phyloP scores from a whole-genome alignment of 2,113 vertebrate genomes.

The Hippotragus niger region DNA sequence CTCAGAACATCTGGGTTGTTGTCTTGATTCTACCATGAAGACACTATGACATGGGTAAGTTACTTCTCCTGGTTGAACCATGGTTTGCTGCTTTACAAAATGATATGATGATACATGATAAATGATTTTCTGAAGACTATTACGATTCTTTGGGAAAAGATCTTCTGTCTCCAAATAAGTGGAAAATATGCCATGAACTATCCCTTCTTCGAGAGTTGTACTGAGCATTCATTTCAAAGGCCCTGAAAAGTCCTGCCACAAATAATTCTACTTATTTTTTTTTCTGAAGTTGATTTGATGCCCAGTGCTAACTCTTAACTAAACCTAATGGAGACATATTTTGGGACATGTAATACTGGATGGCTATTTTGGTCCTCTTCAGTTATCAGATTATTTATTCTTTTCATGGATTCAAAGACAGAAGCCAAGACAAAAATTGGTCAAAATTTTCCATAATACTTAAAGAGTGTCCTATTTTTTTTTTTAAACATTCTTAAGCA shows the following conservation, averaged over 20 bases:
- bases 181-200: neutral
- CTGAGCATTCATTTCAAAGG: neutral
- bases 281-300: neutral
- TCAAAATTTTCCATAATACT: neutral
- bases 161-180: neutral
- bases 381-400: neutral
- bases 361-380: neutral
- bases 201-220: neutral
- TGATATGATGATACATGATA: neutral
- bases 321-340: neutral
- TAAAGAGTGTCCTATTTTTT: neutral
- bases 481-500: neutral
- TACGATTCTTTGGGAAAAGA: neutral
- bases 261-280: neutral
- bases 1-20: neutral
- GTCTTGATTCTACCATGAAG: neutral
- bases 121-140: neutral
- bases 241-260: neutral
- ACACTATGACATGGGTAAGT: neutral
- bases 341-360: neutral
- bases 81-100: conserved; percentile 9
- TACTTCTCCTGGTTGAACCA: neutral
- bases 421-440: conserved; percentile 25
- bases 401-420: conserved; percentile 5
- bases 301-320: neutral